Base-by-base conservation (phyloP, 2,113 vertebrate species). In the Catharus fuscescens region DNA sequence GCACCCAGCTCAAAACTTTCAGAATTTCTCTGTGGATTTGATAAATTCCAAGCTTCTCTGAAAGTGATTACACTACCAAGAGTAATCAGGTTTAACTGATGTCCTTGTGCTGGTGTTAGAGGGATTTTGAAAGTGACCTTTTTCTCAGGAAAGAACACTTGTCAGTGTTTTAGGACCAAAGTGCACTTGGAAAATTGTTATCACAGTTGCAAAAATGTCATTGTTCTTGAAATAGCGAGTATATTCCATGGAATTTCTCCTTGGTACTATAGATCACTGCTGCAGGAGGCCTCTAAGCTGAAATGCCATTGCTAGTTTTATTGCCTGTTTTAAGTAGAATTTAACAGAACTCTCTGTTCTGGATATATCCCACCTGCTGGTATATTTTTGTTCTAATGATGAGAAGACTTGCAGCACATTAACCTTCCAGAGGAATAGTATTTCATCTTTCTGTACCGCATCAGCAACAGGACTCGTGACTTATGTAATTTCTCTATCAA, bases 361-460 rank as follows among this genome's bases (percentile, higher is more conserved):
- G 65, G 54, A 70, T 91, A 57, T 82, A 89, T 93, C 92, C 95
- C 95, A 95, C 96, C 96, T 95, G 95, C 96, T 94, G 93, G 90
- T 87, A 19, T 89, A 95, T 93, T 96, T 96, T 97, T 96, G 86
- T 90, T 96, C 90, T 95, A 92, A 88, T 96, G 94, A 92, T 44
- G 73, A 54, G 85, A 78, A 96, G 85, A 90, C 95, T 91, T 86
- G 74, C 62, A 93, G 80, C 50, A 88, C 90, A 95, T 96, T 93
- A 96, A 93, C 92, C 90, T 97, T 96, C 86, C 76, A 84, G 79
- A 77, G 62, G 66, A 77, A 29, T 86, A 90, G 76, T 57, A 80
- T 97, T 96, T 96, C 21, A 85, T 95, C 92, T 95, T 96, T 76
- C 70, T 80, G n/a, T 52, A 62, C 60, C 14, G 17, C 86, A 87